These are phyloP conservation scores for Julus scandinavius DNA, from an alignment of 2,888 invertebrate genomes.

Conservation along the genomic window DNA sequence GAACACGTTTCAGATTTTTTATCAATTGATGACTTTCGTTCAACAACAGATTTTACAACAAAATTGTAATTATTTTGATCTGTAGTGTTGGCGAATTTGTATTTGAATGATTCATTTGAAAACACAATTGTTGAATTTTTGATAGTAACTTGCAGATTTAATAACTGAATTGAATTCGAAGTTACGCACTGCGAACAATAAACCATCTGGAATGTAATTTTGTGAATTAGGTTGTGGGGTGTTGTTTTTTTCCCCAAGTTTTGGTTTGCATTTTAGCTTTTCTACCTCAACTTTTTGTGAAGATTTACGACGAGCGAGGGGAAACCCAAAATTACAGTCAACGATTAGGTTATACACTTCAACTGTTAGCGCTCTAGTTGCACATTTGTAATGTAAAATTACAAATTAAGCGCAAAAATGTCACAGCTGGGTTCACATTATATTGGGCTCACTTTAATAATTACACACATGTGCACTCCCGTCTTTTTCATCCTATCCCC, in stretches of 20 bases:
- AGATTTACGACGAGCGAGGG: not conserved
- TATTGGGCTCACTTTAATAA: slow-evolving; percentile 24
- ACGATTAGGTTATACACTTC: slow-evolving; percentile 43
- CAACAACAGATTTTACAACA: too few species aligned
- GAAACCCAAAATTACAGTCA: slow-evolving; percentile 6
- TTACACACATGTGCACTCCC: slow-evolving; percentile 21
- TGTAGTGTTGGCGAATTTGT: too few species aligned
- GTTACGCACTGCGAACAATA: too few species aligned
- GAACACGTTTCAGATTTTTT: not conserved
- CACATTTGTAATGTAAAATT: slow-evolving; percentile 44
- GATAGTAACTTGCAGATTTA: too few species aligned
- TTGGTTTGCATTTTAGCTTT: not conserved
- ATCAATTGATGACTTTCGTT: too few species aligned
- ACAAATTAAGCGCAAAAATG: slow-evolving; percentile 51
- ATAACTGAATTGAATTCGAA: too few species aligned
- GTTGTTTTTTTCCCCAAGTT: not conserved
- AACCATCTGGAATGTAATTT: too few species aligned
- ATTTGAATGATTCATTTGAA: too few species aligned
- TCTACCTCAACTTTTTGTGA: not conserved
- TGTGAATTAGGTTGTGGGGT: not conserved
- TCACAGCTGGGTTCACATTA: slow-evolving; percentile 50
- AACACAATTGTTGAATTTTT: not conserved
- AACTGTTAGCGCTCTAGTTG: not conserved
- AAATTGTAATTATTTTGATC: too few species aligned
- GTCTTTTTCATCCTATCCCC: not conserved